phyloP scores from a whole-genome alignment of 2,888 invertebrate genomes.

The Dromius quadrimaculatus region DNA sequence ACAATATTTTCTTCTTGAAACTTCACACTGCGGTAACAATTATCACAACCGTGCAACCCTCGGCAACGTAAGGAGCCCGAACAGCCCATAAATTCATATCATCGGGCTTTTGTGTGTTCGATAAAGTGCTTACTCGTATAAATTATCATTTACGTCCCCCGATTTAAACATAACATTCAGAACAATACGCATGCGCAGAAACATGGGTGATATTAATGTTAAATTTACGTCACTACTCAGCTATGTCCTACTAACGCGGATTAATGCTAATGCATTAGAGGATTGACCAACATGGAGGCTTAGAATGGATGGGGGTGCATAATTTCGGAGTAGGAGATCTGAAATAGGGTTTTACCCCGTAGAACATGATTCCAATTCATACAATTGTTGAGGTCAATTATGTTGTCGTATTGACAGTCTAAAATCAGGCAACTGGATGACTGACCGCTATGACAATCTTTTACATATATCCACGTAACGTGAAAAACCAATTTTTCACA shows the following conservation, averaged over 20 bases:
- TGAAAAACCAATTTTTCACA: too few species aligned
- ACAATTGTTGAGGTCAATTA: too few species aligned
- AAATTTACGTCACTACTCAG: constrained; percentile 37
- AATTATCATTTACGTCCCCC: constrained; percentile 46
- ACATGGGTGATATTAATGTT: constrained; percentile 44
- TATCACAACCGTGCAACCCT: constrained; percentile 18
- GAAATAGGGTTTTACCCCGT: too few species aligned
- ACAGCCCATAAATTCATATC: constrained; percentile 47
- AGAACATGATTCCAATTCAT: too few species aligned
- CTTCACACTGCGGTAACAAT: constrained; percentile 29
- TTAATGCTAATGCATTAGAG: constrained; percentile 51
- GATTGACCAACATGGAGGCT: constrained; percentile 44
- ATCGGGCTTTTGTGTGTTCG: constrained; percentile 36
- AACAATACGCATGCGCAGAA: neutral
- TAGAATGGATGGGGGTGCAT: too few species aligned
- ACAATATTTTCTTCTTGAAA: too few species aligned
- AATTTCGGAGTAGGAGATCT: too few species aligned
- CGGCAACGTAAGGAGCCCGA: constrained; percentile 11
- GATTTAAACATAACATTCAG: constrained; percentile 40
- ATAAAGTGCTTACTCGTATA: constrained; percentile 49
- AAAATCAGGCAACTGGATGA: too few species aligned
- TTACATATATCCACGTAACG: too few species aligned
- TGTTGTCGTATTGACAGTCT: too few species aligned
- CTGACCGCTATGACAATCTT: too few species aligned
- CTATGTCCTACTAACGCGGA: constrained; percentile 39